These are phyloP conservation scores for Caenorhabditis imperialis DNA, from an alignment of 2,888 invertebrate species.

Conservation along the genomic window DNA sequence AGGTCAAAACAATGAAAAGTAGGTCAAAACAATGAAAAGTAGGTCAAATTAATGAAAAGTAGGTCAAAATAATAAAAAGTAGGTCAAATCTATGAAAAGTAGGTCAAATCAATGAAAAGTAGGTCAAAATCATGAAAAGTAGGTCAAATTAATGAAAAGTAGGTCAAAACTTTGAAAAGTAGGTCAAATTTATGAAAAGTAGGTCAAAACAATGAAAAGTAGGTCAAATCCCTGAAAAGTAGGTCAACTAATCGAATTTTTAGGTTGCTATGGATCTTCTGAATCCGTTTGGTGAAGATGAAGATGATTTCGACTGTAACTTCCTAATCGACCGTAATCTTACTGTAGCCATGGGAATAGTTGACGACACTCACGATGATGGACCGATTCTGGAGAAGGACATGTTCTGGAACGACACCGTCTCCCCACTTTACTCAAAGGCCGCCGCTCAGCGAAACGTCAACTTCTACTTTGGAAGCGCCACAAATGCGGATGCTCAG, in stretches of 20 bases:
- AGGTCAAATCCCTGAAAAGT: not conserved
- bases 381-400: constrained; percentile 57
- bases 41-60: not conserved
- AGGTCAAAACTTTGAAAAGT: not conserved
- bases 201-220: too few species aligned
- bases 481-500: constrained; percentile 54
- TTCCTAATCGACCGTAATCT: constrained; percentile 62
- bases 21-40: too few species aligned
- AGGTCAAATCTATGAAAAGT: too few species aligned
- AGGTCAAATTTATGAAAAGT: too few species aligned
- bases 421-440: constrained; percentile 61
- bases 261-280: constrained; percentile 62
- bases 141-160: too few species aligned
- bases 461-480: constrained; percentile 64
- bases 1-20: too few species aligned
- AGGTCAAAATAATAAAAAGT: too few species aligned
- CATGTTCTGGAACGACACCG: constrained; percentile 64
- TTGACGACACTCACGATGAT: constrained; percentile 58
- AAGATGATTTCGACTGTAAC: constrained; percentile 65
- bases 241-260: not conserved
- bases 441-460: constrained; percentile 56
- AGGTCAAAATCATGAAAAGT: too few species aligned
- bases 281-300: constrained; percentile 65
- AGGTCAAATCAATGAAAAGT: not conserved
- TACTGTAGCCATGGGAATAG: constrained; percentile 58